phyloP scores from a whole-genome alignment of 2,797 vertebrate species.

The Coregonus ussuriensis region DNA sequence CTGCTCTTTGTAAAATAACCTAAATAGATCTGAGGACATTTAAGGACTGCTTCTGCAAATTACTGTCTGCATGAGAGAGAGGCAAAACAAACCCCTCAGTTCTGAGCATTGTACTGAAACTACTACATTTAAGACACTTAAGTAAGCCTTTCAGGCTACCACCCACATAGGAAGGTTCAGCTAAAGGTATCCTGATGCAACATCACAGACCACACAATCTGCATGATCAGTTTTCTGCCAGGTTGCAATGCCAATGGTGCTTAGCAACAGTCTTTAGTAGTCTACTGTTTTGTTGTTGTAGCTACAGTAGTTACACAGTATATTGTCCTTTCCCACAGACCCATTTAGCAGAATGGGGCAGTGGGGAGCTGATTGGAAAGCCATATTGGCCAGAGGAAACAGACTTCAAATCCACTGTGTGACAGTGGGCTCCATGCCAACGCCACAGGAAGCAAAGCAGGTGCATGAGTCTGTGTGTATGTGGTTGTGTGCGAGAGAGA shows the following conservation, averaged over 20 bases:
- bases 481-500: neutral
- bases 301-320: neutral
- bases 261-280: neutral
- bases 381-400: neutral
- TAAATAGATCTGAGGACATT: conserved; percentile 35
- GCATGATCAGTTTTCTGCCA: neutral
- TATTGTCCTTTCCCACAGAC: neutral
- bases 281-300: neutral
- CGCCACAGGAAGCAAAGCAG: neutral
- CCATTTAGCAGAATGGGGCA: neutral
- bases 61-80: neutral
- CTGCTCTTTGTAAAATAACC: conserved; percentile 6
- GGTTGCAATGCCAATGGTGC: neutral
- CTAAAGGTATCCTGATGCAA: neutral
- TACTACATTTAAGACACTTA: neutral
- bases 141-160: neutral
- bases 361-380: neutral
- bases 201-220: neutral
- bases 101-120: neutral
- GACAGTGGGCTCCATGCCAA: neutral
- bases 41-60: conserved; percentile 25
- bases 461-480: neutral
- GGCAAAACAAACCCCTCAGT: neutral
- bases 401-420: neutral
- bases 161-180: neutral